Conservation (phyloP, 2,888 invertebrate species). For the Epinotia ramella region DNA sequence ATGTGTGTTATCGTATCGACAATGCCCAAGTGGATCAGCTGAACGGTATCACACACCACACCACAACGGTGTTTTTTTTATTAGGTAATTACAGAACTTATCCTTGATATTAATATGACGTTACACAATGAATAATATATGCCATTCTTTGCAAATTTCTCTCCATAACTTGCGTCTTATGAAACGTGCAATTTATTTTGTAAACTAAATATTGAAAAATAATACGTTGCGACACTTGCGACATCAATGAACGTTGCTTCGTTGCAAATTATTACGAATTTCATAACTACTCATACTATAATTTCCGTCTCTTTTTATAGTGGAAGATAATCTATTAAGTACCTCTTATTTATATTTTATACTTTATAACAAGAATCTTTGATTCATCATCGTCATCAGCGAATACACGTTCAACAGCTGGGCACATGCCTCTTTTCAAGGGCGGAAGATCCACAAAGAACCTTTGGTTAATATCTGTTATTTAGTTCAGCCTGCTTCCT, state of each 20-base stretch:
- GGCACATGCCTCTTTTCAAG: not conserved
- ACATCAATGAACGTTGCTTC: constrained; percentile 5
- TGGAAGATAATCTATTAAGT: not conserved
- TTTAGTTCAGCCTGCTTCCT: not conserved
- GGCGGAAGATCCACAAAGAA: no score
- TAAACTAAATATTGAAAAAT: constrained; percentile 21
- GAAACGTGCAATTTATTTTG: constrained; percentile 28
- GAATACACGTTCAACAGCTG: not conserved
- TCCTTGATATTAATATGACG: not conserved
- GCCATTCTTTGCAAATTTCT: constrained; percentile 1
- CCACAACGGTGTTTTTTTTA: no score
- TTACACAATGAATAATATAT: constrained; percentile 2
- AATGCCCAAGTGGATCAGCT: no score
- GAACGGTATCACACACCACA: no score
- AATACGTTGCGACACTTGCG: constrained; percentile 13
- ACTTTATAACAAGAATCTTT: no score
- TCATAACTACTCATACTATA: not conserved
- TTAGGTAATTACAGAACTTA: not conserved
- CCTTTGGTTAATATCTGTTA: not conserved
- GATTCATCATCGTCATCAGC: no score
- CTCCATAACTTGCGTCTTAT: not conserved
- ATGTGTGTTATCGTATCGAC: no score
- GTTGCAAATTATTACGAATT: constrained; percentile 13
- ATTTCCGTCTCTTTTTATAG: not conserved
- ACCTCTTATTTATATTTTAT: not conserved